Base-by-base conservation (phyloP, 2,113 vertebrate genomes). In the Clupea harengus region DNA sequence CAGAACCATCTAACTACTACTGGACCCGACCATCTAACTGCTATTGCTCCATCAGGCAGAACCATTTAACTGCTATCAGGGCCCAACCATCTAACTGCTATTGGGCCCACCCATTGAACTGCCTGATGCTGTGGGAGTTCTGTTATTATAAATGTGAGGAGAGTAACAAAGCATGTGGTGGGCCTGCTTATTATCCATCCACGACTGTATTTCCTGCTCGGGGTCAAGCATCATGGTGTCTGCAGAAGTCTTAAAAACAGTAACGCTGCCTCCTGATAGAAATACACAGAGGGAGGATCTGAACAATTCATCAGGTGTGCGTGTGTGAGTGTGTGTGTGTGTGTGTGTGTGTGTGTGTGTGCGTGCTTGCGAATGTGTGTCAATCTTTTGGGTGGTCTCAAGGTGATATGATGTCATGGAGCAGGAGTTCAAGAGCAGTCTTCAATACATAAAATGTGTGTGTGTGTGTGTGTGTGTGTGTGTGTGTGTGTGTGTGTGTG, bases 281-380 rank as follows among this genome's bases (percentile, higher is more conserved):
- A 13, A 67, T 10, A n/a, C 60, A 67, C 60, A n/a, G 5, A 67
- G 60, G n/a, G 64, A 20, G 64, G 64, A 72, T 72, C 64, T 72
- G 64, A 9, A 13, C 11, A 32, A 32, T 13, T 9, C 25, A 72
- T 72, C 64, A 72, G 64, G 25, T 72, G 28, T 28, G 64, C 32
- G 64, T 72, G 64, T 64, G 57, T 64, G 57, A n/a, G 20, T n/a
- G 57, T 64, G 57, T n/a, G n/a, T n/a, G n/a, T 72, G 64, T 72
- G 64, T 28, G 60, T 67, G 60, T 67, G 60, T 67, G 60, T 67
- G 60, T 67, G 60, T 67, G n/a, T 64, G 57, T 64, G 57, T 64
- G 20, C 22, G 57, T 64, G 57, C 22, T 18, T 64, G 57, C 22
- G 60, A 25, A 22, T 64, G 60, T 64, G 60, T 64, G 60, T 64